Conservation (phyloP, 2,888 invertebrate genomes). For the Drosophila testacea region DNA sequence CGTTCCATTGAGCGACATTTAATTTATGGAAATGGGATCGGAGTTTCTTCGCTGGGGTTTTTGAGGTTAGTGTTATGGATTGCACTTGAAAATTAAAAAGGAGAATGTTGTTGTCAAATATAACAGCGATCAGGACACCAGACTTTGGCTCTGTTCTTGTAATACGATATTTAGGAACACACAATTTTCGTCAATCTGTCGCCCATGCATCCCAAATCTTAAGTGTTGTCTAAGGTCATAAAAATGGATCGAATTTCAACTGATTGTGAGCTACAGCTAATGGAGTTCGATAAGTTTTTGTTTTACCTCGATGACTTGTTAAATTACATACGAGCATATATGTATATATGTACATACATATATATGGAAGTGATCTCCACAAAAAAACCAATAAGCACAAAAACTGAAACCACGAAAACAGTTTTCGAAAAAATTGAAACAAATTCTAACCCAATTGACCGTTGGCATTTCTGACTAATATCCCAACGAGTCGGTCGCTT, state of each 20-base stretch:
- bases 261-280: background rate
- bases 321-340: slow-evolving; percentile 5
- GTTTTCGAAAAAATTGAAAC: slow-evolving; percentile 37
- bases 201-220: slow-evolving; percentile 34
- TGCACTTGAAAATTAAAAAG: slow-evolving; percentile 71
- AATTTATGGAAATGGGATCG: slow-evolving; percentile 45
- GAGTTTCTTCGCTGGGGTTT: slow-evolving; percentile 30
- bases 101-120: slow-evolving; percentile 62
- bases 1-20: slow-evolving; percentile 50
- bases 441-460: slow-evolving; percentile 58
- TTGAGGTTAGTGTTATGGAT: slow-evolving; percentile 59
- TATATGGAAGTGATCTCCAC: slow-evolving; percentile 1
- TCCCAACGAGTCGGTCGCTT: slow-evolving; percentile 58
- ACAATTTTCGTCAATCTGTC: slow-evolving; percentile 48
- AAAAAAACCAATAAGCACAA: slow-evolving; percentile 17
- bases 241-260: slow-evolving; percentile 44
- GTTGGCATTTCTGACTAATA: slow-evolving; percentile 49
- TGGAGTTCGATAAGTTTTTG: slow-evolving; percentile 15
- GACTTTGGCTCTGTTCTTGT: slow-evolving; percentile 23
- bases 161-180: slow-evolving; percentile 42
- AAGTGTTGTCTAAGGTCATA: slow-evolving; percentile 38
- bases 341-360: no score
- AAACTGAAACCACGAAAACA: slow-evolving; percentile 5
- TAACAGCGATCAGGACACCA: slow-evolving; percentile 66
- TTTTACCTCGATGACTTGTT: slow-evolving; percentile 37